These are phyloP conservation scores for Aethina tumida DNA, from an alignment of 1,140 invertebrate genomes.

Conservation along the genomic window DNA sequence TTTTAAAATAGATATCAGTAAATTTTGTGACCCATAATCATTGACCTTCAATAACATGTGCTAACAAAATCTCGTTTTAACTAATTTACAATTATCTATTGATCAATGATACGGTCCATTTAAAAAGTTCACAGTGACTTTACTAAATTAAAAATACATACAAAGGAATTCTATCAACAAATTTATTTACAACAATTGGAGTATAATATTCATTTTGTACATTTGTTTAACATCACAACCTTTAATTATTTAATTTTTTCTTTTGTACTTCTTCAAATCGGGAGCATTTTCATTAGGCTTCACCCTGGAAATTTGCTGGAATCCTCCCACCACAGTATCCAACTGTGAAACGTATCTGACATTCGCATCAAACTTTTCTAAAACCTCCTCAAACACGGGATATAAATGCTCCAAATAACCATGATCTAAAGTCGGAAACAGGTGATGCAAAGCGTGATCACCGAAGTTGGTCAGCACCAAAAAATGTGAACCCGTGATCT, in stretches of 20 bases:
- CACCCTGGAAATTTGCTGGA: slow-evolving; percentile 49
- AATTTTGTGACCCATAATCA: too few relatives aligned
- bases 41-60: too few relatives aligned
- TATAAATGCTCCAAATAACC: slow-evolving; percentile 52
- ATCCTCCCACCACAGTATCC: slow-evolving; percentile 56
- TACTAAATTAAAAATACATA: too few relatives aligned
- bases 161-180: too few relatives aligned
- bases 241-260: slow-evolving; percentile 2
- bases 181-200: neutral
- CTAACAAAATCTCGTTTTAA: too few relatives aligned
- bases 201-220: too few relatives aligned
- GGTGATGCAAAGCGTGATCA: slow-evolving; percentile 67
- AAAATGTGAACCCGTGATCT: slow-evolving; percentile 55
- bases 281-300: slow-evolving; percentile 26
- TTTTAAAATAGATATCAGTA: too few relatives aligned
- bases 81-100: too few relatives aligned
- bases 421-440: slow-evolving; percentile 77
- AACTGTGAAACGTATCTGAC: slow-evolving; percentile 44
- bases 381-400: slow-evolving; percentile 55
- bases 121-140: too few relatives aligned
- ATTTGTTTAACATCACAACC: too few relatives aligned
- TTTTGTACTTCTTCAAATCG: slow-evolving; percentile 16
- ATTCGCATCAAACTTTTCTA: slow-evolving; percentile 55
- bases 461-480: slow-evolving; percentile 63
- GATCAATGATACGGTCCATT: too few relatives aligned